Conservation (phyloP, 1,140 invertebrate species). For the Aphis craccivora region DNA sequence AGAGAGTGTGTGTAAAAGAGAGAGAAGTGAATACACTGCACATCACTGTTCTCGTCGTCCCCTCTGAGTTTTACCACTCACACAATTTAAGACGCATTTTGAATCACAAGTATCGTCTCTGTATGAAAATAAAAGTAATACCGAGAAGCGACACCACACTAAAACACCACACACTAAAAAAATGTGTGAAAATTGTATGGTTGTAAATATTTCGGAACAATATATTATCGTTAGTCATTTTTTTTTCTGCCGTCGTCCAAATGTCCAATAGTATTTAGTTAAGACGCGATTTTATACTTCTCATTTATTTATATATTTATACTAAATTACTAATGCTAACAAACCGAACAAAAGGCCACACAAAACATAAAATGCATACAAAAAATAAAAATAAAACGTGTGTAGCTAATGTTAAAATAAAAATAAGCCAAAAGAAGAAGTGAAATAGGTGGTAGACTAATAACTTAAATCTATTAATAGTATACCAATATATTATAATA, state of each 20-base stretch:
- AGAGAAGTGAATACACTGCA: not conserved
- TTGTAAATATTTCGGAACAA: not conserved
- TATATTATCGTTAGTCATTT: not conserved
- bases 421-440: not conserved
- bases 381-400: not conserved
- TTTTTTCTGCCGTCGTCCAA: not conserved
- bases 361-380: not conserved
- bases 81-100: not conserved
- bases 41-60: not conserved
- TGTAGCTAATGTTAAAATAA: not conserved
- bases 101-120: not conserved
- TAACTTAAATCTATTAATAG: not conserved
- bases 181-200: not conserved
- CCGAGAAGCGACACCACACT: not conserved
- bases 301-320: not conserved
- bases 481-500: not conserved
- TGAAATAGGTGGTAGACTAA: not conserved
- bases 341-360: not conserved
- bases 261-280: not conserved
- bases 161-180: not conserved
- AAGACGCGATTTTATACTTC: not conserved
- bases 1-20: not conserved
- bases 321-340: not conserved
- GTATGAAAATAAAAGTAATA: slow-evolving; percentile 12
- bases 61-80: not conserved